phyloP scores from a whole-genome alignment of 1,140 invertebrate genomes.

The Ooceraea biroi region DNA sequence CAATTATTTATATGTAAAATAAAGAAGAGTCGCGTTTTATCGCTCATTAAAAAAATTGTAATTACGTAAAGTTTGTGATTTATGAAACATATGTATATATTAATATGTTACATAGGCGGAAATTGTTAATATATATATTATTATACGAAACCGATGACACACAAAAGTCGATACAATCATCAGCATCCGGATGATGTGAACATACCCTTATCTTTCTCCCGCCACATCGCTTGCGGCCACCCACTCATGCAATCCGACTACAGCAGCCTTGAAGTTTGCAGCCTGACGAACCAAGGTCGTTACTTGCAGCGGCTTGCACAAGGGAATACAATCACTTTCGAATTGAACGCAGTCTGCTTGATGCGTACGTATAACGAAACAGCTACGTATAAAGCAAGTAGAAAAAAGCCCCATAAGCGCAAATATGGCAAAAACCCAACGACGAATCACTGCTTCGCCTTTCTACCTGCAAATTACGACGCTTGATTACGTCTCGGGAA shows the following conservation, averaged over 20 bases:
- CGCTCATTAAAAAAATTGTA: not conserved
- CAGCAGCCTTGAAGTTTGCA: conserved; percentile 76
- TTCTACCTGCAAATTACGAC: not conserved
- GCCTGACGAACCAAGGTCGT: conserved; percentile 76
- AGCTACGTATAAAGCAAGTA: conserved; percentile 38
- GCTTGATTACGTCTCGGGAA: conserved; percentile 4
- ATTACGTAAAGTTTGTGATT: too few relatives aligned
- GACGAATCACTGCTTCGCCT: not conserved
- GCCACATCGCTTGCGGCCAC: conserved; percentile 65
- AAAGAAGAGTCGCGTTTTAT: not conserved
- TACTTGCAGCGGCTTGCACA: conserved; percentile 71
- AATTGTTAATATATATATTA: not conserved
- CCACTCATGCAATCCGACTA: conserved; percentile 69
- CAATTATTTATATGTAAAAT: not conserved
- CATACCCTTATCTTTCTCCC: conserved; percentile 70
- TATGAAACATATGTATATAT: too few relatives aligned
- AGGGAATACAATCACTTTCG: conserved; percentile 74
- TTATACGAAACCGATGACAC: conserved; percentile 13
- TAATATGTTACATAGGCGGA: not conserved
- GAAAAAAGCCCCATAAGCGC: conserved; percentile 19
- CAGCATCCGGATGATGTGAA: conserved; percentile 66
- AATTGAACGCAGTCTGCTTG: conserved; percentile 56
- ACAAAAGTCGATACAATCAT: conserved; percentile 35
- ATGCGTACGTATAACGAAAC: not conserved
- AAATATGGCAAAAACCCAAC: conserved; percentile 7